A percentile compares a stretch with the other conserved stretches of the same genome.
Evolutionary conservation across 2,797 vertebrate species (phyloP).

Genomic region (Phaenicophaeus curvirostris): DNA sequence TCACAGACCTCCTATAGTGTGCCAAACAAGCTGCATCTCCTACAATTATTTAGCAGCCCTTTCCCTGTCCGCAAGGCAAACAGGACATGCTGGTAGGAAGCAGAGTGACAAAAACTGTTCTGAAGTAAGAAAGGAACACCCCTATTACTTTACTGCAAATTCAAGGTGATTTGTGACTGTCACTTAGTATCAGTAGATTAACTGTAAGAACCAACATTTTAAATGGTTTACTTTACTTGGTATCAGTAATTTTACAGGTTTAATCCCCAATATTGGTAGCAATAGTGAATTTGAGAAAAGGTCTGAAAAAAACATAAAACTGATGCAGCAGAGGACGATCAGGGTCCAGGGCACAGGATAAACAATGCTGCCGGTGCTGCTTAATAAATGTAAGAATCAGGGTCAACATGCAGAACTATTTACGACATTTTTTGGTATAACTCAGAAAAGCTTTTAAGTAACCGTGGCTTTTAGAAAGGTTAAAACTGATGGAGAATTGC

Average conservation of each 20-base stretch:
- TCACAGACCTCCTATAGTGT: neutral
- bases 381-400: neutral
- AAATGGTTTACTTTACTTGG: neutral
- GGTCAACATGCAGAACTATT: neutral
- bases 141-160: neutral
- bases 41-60: neutral
- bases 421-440: neutral
- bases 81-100: fast-evolving
- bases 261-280: fast-evolving
- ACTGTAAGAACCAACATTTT: neutral
- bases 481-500: neutral
- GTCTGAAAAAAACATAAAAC: neutral
- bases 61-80: neutral
- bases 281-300: neutral
- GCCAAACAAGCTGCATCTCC: neutral
- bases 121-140: neutral
- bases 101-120: neutral
- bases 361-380: neutral
- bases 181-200: neutral
- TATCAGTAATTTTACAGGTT: neutral
- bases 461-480: neutral
- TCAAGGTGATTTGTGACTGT: neutral
- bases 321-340: neutral
- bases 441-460: neutral
- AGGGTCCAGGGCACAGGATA: neutral